phyloP scores from a whole-genome alignment of 2,797 vertebrate genomes.

The Anniella stebbinsi region DNA sequence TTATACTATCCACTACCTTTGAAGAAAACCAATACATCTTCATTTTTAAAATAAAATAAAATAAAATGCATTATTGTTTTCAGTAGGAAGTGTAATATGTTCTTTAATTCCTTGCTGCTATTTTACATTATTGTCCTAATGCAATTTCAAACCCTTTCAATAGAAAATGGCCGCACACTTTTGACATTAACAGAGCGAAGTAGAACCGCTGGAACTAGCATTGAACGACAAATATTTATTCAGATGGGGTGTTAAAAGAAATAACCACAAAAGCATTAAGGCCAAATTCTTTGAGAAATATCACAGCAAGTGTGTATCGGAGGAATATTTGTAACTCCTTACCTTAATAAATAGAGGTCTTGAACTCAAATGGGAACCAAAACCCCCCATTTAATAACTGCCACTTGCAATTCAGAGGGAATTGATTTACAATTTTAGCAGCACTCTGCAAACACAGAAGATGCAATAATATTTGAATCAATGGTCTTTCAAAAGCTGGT shows the following conservation, averaged over 20 bases:
- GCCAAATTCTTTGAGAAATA: constrained; percentile 48
- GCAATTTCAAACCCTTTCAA: constrained; percentile 39
- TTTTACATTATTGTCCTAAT: constrained; percentile 34
- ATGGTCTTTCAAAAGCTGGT: constrained; percentile 74
- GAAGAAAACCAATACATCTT: constrained; percentile 26
- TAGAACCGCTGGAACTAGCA: constrained; percentile 49
- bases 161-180: constrained; percentile 32
- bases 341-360: constrained; percentile 57
- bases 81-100: background rate
- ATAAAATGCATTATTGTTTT: constrained; percentile 20
- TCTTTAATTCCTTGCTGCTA: constrained; percentile 29
- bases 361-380: constrained; percentile 39
- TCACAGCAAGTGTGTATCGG: background rate
- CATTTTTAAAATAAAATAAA: constrained; percentile 16
- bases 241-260: constrained; percentile 49
- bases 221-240: constrained; percentile 62
- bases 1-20: background rate
- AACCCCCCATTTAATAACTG: constrained; percentile 52
- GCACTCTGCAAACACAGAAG: constrained; percentile 64
- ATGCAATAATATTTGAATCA: constrained; percentile 76
- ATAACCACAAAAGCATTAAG: constrained; percentile 47
- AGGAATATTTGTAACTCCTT: constrained; percentile 48
- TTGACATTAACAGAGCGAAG: constrained; percentile 50
- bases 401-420: constrained; percentile 59
- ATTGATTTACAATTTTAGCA: constrained; percentile 73